These are phyloP conservation scores for Pammene aurita DNA, from an alignment of 2,888 invertebrate genomes.

Conservation along the genomic window DNA sequence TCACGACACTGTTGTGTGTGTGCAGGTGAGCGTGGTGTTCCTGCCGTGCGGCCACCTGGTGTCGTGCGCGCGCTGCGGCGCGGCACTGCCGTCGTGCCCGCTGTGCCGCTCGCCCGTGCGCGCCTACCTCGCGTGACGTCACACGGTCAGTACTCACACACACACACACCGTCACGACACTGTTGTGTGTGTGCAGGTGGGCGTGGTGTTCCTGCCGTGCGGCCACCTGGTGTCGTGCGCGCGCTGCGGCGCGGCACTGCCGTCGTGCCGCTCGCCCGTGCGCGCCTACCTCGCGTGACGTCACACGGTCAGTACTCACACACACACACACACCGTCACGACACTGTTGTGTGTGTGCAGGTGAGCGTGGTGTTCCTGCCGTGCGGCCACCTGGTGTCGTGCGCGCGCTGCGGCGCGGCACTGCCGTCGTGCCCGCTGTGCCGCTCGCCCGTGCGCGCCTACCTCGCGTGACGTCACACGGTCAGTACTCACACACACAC, in stretches of 20 bases:
- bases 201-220: slow-evolving; percentile 96
- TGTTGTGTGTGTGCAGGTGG: slow-evolving; percentile 75
- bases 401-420: slow-evolving; percentile 82
- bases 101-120: slow-evolving; percentile 85
- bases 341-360: slow-evolving; percentile 56
- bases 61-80: slow-evolving; percentile 86
- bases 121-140: slow-evolving; percentile 9
- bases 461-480: slow-evolving; percentile 7
- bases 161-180: no score
- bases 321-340: no score
- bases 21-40: slow-evolving; percentile 91
- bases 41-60: slow-evolving; percentile 96
- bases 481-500: no score
- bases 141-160: background rate
- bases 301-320: background rate
- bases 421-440: slow-evolving; percentile 88
- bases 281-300: slow-evolving; percentile 89
- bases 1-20: no score
- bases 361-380: slow-evolving; percentile 83
- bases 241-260: slow-evolving; percentile 68
- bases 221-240: slow-evolving; percentile 95
- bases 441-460: slow-evolving; percentile 88
- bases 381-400: slow-evolving; percentile 88
- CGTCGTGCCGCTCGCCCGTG: slow-evolving; percentile 88
- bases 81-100: slow-evolving; percentile 84